These are phyloP conservation scores for Micrastur ruficollis DNA, from an alignment of 2,797 vertebrate species.

Conservation along the genomic window DNA sequence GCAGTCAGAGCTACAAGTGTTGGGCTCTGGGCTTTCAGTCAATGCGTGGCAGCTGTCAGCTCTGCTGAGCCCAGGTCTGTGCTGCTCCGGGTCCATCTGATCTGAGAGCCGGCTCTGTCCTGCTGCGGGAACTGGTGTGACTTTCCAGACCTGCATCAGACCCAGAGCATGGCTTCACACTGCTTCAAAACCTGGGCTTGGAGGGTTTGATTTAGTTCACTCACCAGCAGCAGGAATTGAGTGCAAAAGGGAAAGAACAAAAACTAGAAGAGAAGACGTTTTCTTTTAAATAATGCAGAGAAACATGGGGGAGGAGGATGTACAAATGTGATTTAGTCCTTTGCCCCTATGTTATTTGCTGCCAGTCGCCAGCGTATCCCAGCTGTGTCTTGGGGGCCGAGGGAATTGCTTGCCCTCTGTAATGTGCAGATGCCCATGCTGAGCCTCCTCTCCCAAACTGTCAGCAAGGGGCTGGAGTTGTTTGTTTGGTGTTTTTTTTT, in stretches of 20 bases:
- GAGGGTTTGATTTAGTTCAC: neutral
- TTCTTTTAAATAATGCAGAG: neutral
- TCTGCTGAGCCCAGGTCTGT: neutral
- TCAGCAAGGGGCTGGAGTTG: neutral
- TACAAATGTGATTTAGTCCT: neutral
- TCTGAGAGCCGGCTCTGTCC: neutral
- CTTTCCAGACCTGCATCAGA: neutral
- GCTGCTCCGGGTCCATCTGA: rapidly evolving
- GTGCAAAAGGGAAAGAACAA: neutral
- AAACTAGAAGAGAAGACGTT: neutral
- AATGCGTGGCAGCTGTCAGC: rapidly evolving
- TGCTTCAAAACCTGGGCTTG: neutral
- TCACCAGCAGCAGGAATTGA: neutral
- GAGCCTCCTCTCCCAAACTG: neutral
- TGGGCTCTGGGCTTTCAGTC: neutral
- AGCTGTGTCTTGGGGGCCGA: neutral
- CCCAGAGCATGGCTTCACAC: rapidly evolving
- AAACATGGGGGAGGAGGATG: neutral
- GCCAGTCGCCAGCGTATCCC: rapidly evolving
- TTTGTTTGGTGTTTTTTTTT: neutral
- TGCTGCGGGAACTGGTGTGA: neutral
- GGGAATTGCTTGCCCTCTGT: neutral
- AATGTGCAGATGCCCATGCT: rapidly evolving
- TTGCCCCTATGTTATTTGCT: neutral
- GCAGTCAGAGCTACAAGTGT: neutral